Evolutionary conservation across 2,888 invertebrate genomes (phyloP), one percentile per base, ranked within the genome.

Genomic region (Nemurella pictetii): DNA sequence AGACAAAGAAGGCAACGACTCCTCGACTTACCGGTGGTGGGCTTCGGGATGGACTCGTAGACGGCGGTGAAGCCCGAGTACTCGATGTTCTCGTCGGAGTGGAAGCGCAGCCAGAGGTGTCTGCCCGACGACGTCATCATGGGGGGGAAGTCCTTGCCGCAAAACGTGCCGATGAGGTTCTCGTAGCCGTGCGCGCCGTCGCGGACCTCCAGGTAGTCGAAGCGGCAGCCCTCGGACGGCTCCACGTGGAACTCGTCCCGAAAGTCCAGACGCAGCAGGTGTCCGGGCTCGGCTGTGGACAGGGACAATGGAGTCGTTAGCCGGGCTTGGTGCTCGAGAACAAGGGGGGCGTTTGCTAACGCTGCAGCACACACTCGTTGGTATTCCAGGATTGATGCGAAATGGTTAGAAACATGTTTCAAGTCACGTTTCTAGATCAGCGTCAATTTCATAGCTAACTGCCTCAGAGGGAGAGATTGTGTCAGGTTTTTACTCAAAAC

Each of bases 181-280:
- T 94, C 94, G 90, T 94, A 96, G 7, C 96, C 96, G 89, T 95
- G 94, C 80, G 94, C 94, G 0, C 97, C 97, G 89, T 97, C 96
- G 84, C 96, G 93, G 84, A 97, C 94, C 91, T 96, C 96, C 87
- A 97, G 91, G 90, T 92, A 96, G 91, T 97, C 97, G 91, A 95
- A 95, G 90, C 93, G 93, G 90, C 97, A 97, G 85, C 92, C 92
- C 72, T 93, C 92, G 75, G 92, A 92, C 15, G 91, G 90, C 89
- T 96, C 96, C 87, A 97, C 92, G 87, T 94, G 91, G 90, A 97
- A 97, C 88, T 93, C 92, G 89, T 96, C 96, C 86, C 95, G 93
- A 91, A 96, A 96, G 90, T 96, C 96, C 88, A 97, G 91, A 87
- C 93, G 93, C 87, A 97, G 92, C 87, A 94, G 91, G 90, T 94